Evolutionary conservation across 1,140 invertebrate genomes (phyloP), one percentile per base, ranked within the genome.

Genomic region (Calliopsis andreniformis): DNA sequence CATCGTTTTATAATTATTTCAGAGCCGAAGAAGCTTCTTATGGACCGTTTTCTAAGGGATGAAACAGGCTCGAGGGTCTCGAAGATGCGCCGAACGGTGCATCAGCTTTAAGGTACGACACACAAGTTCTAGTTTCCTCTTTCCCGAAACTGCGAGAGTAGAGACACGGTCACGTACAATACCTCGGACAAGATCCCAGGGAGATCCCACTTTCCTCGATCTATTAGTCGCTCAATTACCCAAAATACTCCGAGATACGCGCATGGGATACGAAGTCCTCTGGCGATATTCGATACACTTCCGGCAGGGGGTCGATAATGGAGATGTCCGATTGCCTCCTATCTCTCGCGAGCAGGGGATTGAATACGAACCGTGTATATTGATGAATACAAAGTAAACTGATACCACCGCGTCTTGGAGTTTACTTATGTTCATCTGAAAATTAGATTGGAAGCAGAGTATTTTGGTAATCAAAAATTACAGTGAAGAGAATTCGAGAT

Each of bases 141-240:
- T 53, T n/a, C n/a, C n/a, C n/a, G 79, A 82, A 70, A 81, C 58
- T 53, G 45, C 66, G 61, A 68, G 55, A 58, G 28, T 20, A 43
- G 56, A 47, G 47, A 62, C 25, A 55, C 68, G 80, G 73, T 82
- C 79, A 82, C 80, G 73, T 82, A 72, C 62, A 81, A 39, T 68
- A 71, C 59, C 47, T 72, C 28, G 67, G 25, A 68, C 51, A 39
- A 66, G 72, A 79, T 83, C 61, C 77, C 20, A 69, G 42, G 66
- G 58, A 71, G 30, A 35, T 42, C 20, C 28, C 70, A 82, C 66
- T 78, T 77, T 71, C 64, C 53, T 66, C 80, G 80, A 82, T 72
- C 84, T 82, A 82, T 80, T 80, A 85, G 62, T 61, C 66, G 79
- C 76, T 76, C 66, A 75, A 86, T 80, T 82, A 81, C 55, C 63